These are phyloP conservation scores for Nycticebus coucang DNA, from an alignment of 2,113 vertebrate genomes.

Conservation along the genomic window DNA sequence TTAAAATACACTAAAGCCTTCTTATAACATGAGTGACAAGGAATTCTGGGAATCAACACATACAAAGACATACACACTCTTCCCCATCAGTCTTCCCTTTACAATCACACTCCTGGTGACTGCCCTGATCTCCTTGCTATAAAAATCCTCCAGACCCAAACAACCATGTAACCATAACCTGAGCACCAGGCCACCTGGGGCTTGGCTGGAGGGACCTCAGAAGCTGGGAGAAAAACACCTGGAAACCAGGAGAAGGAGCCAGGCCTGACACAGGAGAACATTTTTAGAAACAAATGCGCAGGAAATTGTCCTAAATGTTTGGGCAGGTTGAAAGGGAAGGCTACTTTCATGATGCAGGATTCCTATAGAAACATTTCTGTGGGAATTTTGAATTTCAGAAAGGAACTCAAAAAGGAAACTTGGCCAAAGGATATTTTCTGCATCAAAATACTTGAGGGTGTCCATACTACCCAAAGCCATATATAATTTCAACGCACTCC, in stretches of 20 bases:
- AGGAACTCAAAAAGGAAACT: too few species aligned
- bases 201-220: not conserved
- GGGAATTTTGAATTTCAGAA: not conserved
- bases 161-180: too few species aligned
- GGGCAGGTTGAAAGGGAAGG: not conserved
- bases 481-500: too few species aligned
- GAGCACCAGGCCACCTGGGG: accelerated
- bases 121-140: not conserved
- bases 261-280: not conserved
- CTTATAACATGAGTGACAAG: not conserved
- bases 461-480: too few species aligned
- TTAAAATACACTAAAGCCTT: not conserved
- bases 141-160: not conserved
- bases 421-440: not conserved
- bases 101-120: not conserved
- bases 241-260: not conserved
- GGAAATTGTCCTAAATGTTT: not conserved
- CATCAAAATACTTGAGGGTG: not conserved
- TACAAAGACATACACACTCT: not conserved
- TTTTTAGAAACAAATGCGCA: too few species aligned
- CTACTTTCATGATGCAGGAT: accelerated
- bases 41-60: not conserved
- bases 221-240: not conserved
- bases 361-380: not conserved
- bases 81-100: not conserved